phyloP scores from a whole-genome alignment of 2,113 vertebrate genomes.

The Apodemus speciosus region DNA sequence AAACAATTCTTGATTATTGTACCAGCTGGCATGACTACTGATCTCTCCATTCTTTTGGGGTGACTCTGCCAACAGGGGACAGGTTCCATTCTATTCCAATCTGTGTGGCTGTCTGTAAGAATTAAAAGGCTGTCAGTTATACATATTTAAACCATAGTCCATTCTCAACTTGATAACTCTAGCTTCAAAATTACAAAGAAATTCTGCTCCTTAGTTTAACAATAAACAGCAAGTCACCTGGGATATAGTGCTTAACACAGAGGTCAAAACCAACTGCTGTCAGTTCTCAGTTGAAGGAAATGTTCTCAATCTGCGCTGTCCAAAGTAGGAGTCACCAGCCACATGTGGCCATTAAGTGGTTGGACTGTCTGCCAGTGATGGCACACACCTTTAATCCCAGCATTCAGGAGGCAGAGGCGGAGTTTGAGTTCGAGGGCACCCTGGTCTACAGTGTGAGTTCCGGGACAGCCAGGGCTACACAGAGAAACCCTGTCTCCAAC shows the following conservation, averaged over 20 bases:
- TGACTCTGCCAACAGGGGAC: slow-evolving; percentile 92
- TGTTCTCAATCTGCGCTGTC: slow-evolving; percentile 21
- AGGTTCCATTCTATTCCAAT: slow-evolving; percentile 92
- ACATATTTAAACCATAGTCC: slow-evolving; percentile 50
- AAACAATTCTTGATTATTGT: slow-evolving; percentile 62
- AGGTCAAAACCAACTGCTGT: slow-evolving; percentile 21
- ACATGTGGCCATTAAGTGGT: neutral
- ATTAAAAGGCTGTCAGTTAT: slow-evolving; percentile 69
- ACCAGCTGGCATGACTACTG: slow-evolving; percentile 78
- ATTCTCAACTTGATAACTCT: slow-evolving; percentile 7
- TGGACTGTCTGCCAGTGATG: neutral
- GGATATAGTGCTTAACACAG: neutral
- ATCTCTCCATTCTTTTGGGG: slow-evolving; percentile 90
- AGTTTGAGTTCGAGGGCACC: neutral
- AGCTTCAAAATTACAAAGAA: slow-evolving; percentile 60
- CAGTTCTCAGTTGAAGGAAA: slow-evolving; percentile 7
- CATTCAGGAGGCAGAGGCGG: neutral
- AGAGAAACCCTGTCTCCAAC: neutral
- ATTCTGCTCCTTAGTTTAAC: slow-evolving; percentile 36
- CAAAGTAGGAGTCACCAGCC: neutral
- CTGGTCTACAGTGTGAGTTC: neutral
- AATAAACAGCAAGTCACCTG: slow-evolving; percentile 44
- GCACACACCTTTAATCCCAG: neutral
- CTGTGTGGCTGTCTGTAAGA: slow-evolving; percentile 89
- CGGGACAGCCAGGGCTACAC: neutral